Percentiles rank a stretch among this genome's conserved stretches.
phyloP scores from a whole-genome alignment of 1,140 invertebrate species.

The Anagrus nilaparvatae region DNA sequence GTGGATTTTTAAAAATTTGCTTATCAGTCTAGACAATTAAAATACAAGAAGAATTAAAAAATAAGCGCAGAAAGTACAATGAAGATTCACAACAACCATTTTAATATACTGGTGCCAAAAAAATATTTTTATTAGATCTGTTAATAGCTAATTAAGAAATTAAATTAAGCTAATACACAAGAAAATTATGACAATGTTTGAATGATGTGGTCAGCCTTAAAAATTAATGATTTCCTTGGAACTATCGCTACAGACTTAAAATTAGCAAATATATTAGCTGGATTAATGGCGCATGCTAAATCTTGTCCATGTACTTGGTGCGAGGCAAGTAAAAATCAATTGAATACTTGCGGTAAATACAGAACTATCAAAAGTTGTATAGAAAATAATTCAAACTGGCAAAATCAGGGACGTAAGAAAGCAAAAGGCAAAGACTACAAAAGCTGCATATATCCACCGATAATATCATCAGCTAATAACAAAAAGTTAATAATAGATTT shows the following conservation, averaged over 20 bases:
- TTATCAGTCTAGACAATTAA: conserved; percentile 12
- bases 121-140: conserved; percentile 3
- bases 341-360: neutral
- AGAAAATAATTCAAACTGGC: too few species aligned
- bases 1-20: conserved; percentile 15
- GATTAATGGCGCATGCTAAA: neutral
- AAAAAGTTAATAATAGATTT: too few species aligned
- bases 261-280: neutral
- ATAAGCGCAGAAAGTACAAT: conserved; percentile 8
- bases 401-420: too few species aligned
- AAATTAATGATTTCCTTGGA: too few species aligned
- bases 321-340: neutral
- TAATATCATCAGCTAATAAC: too few species aligned
- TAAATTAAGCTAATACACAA: neutral
- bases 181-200: conserved; percentile 7
- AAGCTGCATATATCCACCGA: too few species aligned
- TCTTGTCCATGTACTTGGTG: neutral
- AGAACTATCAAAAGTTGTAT: conserved; percentile 3
- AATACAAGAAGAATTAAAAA: too few species aligned
- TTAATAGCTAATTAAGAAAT: too few species aligned
- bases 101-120: conserved; percentile 10
- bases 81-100: conserved; percentile 8
- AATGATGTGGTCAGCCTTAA: conserved; percentile 1
- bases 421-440: too few species aligned
- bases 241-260: neutral